A percentile compares a stretch with the other conserved stretches of the same genome.
These are phyloP conservation scores for Euphydryas editha DNA, from an alignment of 2,888 invertebrate genomes.

Conservation along the genomic window DNA sequence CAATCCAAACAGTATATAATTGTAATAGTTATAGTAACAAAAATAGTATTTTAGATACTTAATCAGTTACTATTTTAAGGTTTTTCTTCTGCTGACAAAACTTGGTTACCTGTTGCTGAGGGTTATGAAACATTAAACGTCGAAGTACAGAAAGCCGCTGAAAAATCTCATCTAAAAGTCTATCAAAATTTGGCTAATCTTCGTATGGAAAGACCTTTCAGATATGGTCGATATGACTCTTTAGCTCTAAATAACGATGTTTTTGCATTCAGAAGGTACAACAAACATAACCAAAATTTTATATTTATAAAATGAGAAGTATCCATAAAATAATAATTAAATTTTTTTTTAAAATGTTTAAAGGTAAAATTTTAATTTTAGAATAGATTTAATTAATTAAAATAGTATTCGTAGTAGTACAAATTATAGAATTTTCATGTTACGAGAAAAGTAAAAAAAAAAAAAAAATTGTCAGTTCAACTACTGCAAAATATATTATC, in stretches of 20 bases:
- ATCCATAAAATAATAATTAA: too few species aligned
- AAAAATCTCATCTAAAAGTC: slow-evolving; percentile 84
- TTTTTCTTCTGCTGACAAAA: slow-evolving; percentile 82
- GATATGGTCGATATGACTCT: slow-evolving; percentile 80
- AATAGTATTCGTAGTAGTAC: too few species aligned
- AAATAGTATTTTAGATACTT: too few species aligned
- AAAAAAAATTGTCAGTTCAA: too few species aligned
- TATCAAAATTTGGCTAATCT: slow-evolving; percentile 84
- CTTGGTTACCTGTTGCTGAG: slow-evolving; percentile 88
- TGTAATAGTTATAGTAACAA: too few species aligned
- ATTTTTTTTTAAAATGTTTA: too few species aligned
- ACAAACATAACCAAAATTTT: neutral
- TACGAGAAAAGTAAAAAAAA: too few species aligned
- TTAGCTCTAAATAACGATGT: slow-evolving; percentile 80
- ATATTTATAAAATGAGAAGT: too few species aligned
- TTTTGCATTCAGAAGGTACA: slow-evolving; percentile 82
- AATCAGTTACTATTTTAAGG: slow-evolving; percentile 63
- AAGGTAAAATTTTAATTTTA: too few species aligned
- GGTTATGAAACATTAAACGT: slow-evolving; percentile 85
- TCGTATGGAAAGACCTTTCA: slow-evolving; percentile 79
- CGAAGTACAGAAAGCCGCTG: slow-evolving; percentile 71
- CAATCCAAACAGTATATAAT: too few species aligned
- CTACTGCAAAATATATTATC: neutral
- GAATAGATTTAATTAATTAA: too few species aligned
- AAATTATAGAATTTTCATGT: too few species aligned